Evolutionary conservation across 2,797 vertebrate genomes (phyloP).

Genomic region (Zalophus californianus): DNA sequence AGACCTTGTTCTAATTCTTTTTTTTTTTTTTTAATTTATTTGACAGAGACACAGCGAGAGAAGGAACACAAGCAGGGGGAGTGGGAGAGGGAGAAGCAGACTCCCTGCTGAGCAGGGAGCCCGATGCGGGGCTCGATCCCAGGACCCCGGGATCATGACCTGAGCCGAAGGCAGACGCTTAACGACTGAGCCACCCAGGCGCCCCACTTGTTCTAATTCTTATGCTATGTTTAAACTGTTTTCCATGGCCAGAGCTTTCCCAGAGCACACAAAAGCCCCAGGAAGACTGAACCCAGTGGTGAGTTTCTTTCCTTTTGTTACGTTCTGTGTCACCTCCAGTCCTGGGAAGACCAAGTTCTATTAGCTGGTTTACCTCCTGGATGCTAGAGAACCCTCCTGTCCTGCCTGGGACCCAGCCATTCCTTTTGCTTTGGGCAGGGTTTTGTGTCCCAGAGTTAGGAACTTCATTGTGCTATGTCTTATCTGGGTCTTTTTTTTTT

Average conservation of each 20-base stretch:
- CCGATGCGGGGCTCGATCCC: too few species aligned
- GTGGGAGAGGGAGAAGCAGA: too few species aligned
- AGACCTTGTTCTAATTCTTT: slow-evolving; percentile 21
- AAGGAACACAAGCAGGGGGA: too few species aligned
- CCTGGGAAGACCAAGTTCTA: neutral
- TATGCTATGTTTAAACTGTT: neutral
- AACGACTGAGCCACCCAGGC: too few species aligned
- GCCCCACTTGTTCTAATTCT: neutral
- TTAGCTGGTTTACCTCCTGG: neutral
- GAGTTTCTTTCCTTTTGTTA: neutral
- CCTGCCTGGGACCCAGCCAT: neutral
- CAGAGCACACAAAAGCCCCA: neutral
- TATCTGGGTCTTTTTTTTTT: neutral
- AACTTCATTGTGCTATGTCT: neutral
- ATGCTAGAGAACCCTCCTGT: neutral
- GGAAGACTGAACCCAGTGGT: neutral
- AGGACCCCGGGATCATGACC: too few species aligned
- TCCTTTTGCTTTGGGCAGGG: neutral
- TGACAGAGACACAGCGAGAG: too few species aligned
- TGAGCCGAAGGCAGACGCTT: too few species aligned
- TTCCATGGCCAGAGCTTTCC: neutral
- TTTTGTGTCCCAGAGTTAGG: neutral
- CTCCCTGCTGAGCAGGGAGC: too few species aligned
- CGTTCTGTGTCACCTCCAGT: neutral
- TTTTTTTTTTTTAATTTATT: too few species aligned